phyloP scores from a whole-genome alignment of 2,797 vertebrate genomes.

The Periophthalmus magnuspinnatus region DNA sequence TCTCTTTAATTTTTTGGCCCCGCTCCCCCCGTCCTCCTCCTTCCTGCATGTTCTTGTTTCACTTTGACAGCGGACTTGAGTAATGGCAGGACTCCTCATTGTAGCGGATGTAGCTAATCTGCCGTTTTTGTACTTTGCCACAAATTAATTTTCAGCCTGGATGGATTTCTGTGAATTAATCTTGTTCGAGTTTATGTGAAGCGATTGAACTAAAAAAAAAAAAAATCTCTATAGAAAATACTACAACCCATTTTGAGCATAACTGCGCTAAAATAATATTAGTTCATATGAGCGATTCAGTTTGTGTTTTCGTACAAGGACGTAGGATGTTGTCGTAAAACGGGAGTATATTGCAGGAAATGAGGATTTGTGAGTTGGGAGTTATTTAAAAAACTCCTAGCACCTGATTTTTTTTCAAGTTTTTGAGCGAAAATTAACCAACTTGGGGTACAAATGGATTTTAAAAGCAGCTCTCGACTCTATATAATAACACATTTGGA shows the following conservation, averaged over 20 bases:
- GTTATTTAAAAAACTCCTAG: no score
- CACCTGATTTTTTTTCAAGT: neutral
- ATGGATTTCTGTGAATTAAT: constrained; percentile 1
- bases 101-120: constrained; percentile 20
- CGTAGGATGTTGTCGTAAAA: neutral
- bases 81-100: constrained; percentile 36
- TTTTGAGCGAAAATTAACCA: no score
- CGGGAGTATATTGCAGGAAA: neutral
- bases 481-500: no score
- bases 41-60: neutral
- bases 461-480: no score
- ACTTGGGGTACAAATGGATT: no score
- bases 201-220: constrained; percentile 7
- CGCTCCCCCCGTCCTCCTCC: no score
- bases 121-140: neutral
- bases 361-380: neutral
- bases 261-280: neutral
- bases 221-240: constrained; percentile 5
- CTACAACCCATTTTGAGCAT: neutral
- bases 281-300: neutral
- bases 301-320: constrained; percentile 14
- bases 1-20: no score
- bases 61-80: neutral
- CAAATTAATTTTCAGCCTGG: constrained; percentile 9
- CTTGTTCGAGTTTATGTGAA: neutral